A percentile compares a stretch with the other conserved stretches of the same genome.
Conservation (phyloP, 2,797 vertebrate species). For the Platalea minor region DNA sequence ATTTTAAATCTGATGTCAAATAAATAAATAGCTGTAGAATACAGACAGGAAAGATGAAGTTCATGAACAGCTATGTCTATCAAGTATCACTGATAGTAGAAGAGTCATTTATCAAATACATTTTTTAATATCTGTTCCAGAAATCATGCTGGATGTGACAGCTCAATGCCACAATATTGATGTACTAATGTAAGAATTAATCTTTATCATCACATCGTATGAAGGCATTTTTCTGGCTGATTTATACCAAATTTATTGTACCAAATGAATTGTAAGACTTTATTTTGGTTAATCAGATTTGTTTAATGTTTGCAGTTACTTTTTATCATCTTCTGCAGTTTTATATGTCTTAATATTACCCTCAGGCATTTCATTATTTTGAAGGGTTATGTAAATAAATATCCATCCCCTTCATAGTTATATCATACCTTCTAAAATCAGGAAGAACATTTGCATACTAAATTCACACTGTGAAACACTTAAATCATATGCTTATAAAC, state of each 20-base stretch:
- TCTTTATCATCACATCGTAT: not conserved
- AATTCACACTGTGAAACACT: not conserved
- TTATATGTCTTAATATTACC: not conserved
- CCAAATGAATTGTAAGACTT: not conserved
- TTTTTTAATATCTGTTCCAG: not conserved
- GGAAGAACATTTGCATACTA: not conserved
- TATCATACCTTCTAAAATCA: not conserved
- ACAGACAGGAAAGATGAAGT: not conserved
- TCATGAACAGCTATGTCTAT: not conserved
- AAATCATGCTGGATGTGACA: not conserved
- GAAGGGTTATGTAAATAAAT: not conserved
- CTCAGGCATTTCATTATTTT: not conserved
- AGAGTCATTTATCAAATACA: not conserved
- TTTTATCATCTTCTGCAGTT: not conserved
- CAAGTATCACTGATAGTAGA: not conserved
- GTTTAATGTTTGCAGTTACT: not conserved
- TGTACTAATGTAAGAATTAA: not conserved
- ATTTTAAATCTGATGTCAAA: not conserved
- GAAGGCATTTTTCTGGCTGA: not conserved
- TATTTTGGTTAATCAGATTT: not conserved
- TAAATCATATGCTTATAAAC: not conserved
- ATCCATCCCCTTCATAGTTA: not conserved
- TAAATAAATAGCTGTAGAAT: not conserved
- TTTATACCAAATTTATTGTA: not conserved
- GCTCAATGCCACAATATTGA: not conserved